These are phyloP conservation scores for Danio tinwini DNA, from an alignment of 2,797 vertebrate genomes.

Conservation along the genomic window DNA sequence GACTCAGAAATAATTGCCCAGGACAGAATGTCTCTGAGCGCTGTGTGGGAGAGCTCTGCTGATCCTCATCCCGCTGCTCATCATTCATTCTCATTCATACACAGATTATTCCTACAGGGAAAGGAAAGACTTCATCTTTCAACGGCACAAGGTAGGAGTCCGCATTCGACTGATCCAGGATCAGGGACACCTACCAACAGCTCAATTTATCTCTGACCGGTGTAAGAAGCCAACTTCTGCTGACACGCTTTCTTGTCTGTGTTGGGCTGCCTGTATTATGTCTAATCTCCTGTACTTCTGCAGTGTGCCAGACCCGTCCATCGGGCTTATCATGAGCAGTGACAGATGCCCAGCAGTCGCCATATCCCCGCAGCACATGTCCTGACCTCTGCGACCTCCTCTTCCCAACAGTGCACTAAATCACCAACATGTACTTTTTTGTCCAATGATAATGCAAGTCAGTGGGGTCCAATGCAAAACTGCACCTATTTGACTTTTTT, in stretches of 20 bases:
- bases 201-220: conserved; percentile 32
- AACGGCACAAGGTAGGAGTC: conserved; percentile 16
- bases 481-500: neutral
- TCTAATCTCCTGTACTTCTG: conserved; percentile 43
- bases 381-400: conserved; percentile 5
- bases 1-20: conserved; percentile 34
- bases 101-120: conserved; percentile 17
- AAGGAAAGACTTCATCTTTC: conserved; percentile 19
- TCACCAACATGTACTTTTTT: conserved; percentile 5
- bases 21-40: conserved; percentile 23
- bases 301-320: conserved; percentile 28
- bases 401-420: conserved; percentile 1
- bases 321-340: conserved; percentile 54
- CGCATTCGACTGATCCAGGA: conserved; percentile 10
- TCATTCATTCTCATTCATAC: conserved; percentile 35
- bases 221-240: conserved; percentile 23
- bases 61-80: conserved; percentile 18
- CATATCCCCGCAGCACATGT: conserved; percentile 30
- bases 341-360: conserved; percentile 53
- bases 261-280: conserved; percentile 24
- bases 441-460: neutral
- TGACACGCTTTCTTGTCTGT: conserved; percentile 25
- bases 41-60: conserved; percentile 26
- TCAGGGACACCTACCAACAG: conserved; percentile 28
- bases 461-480: neutral